Base-by-base conservation (phyloP, 2,113 vertebrate species). In the Caracal caracal region DNA sequence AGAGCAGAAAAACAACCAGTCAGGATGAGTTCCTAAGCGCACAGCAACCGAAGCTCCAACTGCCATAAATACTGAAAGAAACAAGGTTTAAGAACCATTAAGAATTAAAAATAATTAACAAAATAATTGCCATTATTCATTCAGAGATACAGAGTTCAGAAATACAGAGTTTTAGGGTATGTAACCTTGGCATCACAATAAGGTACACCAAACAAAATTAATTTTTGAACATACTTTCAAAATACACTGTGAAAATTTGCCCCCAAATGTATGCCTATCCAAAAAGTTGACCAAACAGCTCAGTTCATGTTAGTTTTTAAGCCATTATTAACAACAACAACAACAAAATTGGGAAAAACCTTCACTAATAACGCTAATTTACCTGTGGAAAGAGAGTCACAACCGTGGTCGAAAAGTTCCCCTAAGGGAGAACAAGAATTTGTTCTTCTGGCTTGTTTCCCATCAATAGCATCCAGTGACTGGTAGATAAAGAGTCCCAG, bases 371-470 rank as follows among this genome's bases (percentile, higher is more conserved):
- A 22, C 56, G 9, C 8, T 59, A 94, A 88, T 47, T 97, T 98
- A 99, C 99, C 99, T 99, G 99, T 99, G 78, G 99, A 99, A 98
- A 99, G 98, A 17, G 99, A 99, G 94, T 99, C 99, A 49, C 99
- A 99, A 96, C 99, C 99, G 96, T 99, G 99, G 98, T 99, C 99
- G 95, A 99, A 99, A 87, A 99, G 99, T 93, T 99, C 99, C 35
- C 99, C 99, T 0, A 99, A 99, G 6, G 99, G 98, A 8, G 99
- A 99, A 97, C 99, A 99, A 97, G 98, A 99, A 94, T 99, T 99
- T 56, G 99, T 99, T 98, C 99, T 99, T 98, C 99, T 98, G 56
- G 99, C 99, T 98, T 99, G 99, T 98, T 99, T 99, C 96, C 99
- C 99, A 83, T 99, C 99, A 91, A 99, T 99, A 87, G 99, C 99